Evolutionary conservation across 2,113 vertebrate species (phyloP).

Genomic region (Neopipo cinnamomea): DNA sequence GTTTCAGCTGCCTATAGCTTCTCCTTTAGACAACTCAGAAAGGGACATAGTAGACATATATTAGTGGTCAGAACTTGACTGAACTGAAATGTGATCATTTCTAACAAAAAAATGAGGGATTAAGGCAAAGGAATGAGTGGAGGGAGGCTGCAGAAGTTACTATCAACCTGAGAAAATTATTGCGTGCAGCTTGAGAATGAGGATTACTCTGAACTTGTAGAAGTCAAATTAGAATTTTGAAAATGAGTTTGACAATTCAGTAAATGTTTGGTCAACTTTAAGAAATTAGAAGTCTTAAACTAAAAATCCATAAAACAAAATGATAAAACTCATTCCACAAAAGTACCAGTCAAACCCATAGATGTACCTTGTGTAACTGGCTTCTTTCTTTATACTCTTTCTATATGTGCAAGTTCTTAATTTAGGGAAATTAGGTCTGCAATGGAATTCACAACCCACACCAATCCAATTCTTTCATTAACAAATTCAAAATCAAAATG

Average conservation of each 20-base stretch:
- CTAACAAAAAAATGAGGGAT: neutral
- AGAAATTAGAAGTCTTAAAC: neutral
- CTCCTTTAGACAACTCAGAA: neutral
- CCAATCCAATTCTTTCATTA: neutral
- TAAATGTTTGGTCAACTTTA: neutral
- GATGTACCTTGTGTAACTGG: neutral
- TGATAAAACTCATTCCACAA: neutral
- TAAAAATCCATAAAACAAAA: neutral
- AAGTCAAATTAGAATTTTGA: neutral
- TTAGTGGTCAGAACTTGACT: neutral
- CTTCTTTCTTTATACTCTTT: neutral
- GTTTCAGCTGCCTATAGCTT: neutral
- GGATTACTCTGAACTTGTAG: neutral
- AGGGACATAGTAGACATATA: neutral
- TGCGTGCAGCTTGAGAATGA: neutral
- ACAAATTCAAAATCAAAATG: neutral
- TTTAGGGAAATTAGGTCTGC: neutral
- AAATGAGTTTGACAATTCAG: neutral
- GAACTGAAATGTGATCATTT: neutral
- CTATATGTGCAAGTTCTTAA: neutral
- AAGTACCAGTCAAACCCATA: neutral
- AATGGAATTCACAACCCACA: neutral
- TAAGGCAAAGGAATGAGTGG: neutral
- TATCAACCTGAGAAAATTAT: neutral
- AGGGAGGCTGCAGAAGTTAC: neutral